Conservation (phyloP, 1,140 invertebrate species). For the Pseudachorutes palmiensis region DNA sequence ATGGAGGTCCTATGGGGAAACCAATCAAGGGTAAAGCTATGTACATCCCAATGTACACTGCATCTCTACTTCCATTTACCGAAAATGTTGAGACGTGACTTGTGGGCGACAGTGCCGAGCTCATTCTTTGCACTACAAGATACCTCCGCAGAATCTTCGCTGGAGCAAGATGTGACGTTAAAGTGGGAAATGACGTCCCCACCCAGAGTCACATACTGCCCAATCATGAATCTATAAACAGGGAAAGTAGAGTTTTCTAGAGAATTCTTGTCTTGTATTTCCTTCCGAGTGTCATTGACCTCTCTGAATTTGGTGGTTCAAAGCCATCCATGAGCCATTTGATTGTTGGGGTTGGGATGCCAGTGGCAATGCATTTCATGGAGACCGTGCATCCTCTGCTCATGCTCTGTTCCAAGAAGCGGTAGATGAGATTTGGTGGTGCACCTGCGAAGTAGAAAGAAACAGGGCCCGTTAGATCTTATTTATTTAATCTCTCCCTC, state of each 20-base stretch:
- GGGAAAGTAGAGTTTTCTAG: not conserved
- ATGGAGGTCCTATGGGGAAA: conserved; percentile 44
- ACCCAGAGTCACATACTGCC: conserved; percentile 68
- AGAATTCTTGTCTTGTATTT: not conserved
- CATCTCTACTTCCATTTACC: conserved; percentile 49
- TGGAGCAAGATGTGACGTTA: conserved; percentile 72
- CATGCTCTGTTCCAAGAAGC: conserved; percentile 70
- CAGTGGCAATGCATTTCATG: conserved; percentile 72
- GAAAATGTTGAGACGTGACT: conserved; percentile 73
- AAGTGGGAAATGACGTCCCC: conserved; percentile 79
- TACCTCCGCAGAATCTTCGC: conserved; percentile 81
- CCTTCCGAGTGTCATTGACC: no score
- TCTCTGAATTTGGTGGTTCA: conserved; percentile 58
- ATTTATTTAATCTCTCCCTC: not conserved
- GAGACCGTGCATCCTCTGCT: conserved; percentile 66
- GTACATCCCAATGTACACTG: not conserved
- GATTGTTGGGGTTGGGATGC: conserved; percentile 66
- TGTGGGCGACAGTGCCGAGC: conserved; percentile 64
- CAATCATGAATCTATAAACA: conserved; percentile 55
- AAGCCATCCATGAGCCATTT: conserved; percentile 73
- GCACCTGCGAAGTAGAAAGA: conserved; percentile 52
- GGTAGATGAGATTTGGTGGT: conserved; percentile 67
- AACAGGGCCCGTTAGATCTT: not conserved
- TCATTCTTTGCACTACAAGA: conserved; percentile 70
- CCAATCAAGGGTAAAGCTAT: not conserved